These are phyloP conservation scores for Silurus meridionalis DNA, from an alignment of 2,113 vertebrate species.

Conservation along the genomic window DNA sequence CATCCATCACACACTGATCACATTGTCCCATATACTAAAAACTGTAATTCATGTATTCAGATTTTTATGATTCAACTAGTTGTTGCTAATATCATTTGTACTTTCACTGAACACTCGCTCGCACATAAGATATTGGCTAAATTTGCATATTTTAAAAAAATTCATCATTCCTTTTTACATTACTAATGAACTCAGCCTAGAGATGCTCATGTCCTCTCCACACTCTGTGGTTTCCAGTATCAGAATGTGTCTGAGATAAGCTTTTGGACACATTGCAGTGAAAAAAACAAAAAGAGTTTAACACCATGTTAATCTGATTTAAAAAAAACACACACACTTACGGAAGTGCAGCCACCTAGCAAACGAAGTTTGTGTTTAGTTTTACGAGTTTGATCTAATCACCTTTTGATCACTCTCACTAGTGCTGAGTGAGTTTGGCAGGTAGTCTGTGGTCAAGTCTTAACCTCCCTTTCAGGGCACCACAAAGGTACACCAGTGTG, in stretches of 20 bases:
- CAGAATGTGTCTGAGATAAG: not conserved
- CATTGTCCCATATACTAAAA: too few relatives aligned
- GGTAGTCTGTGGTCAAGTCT: constrained; percentile 27
- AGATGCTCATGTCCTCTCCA: too few relatives aligned
- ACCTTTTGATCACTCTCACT: not conserved
- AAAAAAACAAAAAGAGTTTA: not conserved
- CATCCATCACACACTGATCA: too few relatives aligned
- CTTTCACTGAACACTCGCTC: too few relatives aligned
- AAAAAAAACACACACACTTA: not conserved
- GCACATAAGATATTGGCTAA: too few relatives aligned
- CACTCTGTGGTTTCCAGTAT: not conserved
- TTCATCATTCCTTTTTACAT: too few relatives aligned
- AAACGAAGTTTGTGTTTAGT: not conserved
- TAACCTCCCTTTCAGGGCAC: constrained; percentile 29
- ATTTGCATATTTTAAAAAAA: too few relatives aligned
- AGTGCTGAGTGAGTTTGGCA: not conserved
- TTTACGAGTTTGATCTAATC: not conserved
- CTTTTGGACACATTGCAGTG: not conserved
- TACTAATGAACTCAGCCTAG: too few relatives aligned
- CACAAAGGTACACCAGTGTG: constrained; percentile 26
- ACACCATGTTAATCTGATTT: not conserved
- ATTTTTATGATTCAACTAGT: too few relatives aligned
- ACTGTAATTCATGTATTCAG: too few relatives aligned
- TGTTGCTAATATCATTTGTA: too few relatives aligned
- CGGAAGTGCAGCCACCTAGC: not conserved